Evolutionary conservation across 2,888 invertebrate genomes (phyloP).

Genomic region (Sipunculus nudus): DNA sequence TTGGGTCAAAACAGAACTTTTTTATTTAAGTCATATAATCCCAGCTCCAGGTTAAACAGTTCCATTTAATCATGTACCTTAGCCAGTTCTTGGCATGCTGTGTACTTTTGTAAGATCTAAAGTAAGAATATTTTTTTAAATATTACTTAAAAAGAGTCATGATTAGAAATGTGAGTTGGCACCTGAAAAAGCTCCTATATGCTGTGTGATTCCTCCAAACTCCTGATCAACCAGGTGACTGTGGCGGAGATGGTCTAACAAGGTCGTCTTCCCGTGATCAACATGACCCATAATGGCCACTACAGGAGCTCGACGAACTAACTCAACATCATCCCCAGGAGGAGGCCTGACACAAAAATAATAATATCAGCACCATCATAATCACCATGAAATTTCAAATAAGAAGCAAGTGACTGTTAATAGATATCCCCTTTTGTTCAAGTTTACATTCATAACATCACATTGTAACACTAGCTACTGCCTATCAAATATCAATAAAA

Average conservation of each 20-base stretch:
- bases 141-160: no score
- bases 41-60: no score
- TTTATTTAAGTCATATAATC: no score
- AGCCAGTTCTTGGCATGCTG: no score
- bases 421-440: no score
- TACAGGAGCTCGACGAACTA: slow-evolving; percentile 85
- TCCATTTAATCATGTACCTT: no score
- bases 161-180: slow-evolving; percentile 64
- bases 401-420: no score
- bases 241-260: slow-evolving; percentile 87
- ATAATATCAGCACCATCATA: slow-evolving; percentile 1
- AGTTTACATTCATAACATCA: not conserved
- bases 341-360: slow-evolving; percentile 40
- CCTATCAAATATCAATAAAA: slow-evolving; percentile 21
- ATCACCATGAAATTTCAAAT: not conserved
- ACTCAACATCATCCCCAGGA: slow-evolving; percentile 68
- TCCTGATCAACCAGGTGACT: slow-evolving; percentile 88
- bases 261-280: slow-evolving; percentile 98
- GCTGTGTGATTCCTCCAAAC: slow-evolving; percentile 99
- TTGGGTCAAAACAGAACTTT: no score
- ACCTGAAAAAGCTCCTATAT: slow-evolving; percentile 94
- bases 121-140: no score
- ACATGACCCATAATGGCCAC: slow-evolving; percentile 99
- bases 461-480: slow-evolving; percentile 9
- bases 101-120: no score